These are phyloP conservation scores for Bombus superbus DNA, from an alignment of 1,140 invertebrate genomes.

Conservation along the genomic window DNA sequence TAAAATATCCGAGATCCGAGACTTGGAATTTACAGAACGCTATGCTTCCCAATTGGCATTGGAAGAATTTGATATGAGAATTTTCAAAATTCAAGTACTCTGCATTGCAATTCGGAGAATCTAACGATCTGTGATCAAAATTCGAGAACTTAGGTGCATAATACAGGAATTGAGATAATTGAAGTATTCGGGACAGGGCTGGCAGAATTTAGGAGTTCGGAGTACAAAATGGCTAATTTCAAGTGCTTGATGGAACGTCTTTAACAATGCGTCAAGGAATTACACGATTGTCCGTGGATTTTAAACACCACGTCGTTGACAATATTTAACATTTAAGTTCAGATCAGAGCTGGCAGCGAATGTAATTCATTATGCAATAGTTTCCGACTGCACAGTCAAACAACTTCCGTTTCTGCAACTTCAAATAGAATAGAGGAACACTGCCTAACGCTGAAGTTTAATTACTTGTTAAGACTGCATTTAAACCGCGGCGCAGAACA, in stretches of 20 bases:
- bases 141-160: background rate
- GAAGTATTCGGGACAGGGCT: background rate
- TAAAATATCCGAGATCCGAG: too few species aligned
- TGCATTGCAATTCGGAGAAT: background rate
- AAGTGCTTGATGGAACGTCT: background rate
- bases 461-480: constrained; percentile 37
- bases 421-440: constrained; percentile 38
- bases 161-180: background rate
- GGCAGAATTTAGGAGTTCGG: background rate
- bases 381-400: constrained; percentile 28
- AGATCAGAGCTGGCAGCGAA: constrained; percentile 23
- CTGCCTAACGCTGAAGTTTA: constrained; percentile 25
- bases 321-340: constrained; percentile 29
- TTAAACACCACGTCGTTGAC: background rate
- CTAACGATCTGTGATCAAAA: background rate
- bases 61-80: too few species aligned
- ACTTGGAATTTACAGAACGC: background rate
- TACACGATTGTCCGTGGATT: background rate
- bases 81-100: background rate
- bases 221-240: background rate
- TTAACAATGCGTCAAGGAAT: too few species aligned
- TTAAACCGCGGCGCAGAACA: too few species aligned
- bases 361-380: constrained; percentile 38
- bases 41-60: too few species aligned
- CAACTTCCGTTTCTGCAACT: constrained; percentile 40